Conservation (phyloP, 2,797 vertebrate species). For the Gadopsis bispinosus region DNA sequence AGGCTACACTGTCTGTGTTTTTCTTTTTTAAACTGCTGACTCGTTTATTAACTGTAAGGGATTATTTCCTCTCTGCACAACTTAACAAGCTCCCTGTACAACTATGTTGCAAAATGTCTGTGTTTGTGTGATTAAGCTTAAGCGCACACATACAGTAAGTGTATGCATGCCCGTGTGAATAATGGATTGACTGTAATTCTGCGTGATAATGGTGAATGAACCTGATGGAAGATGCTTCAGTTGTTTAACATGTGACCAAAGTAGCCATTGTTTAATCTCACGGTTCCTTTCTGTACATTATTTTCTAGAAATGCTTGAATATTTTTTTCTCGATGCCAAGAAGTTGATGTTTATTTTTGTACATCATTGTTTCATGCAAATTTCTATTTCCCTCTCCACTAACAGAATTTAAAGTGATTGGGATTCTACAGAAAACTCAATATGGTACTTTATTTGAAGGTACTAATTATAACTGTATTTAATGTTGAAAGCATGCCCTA, state of each 20-base stretch:
- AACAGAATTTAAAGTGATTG: conserved; percentile 70
- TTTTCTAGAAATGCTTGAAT: conserved; percentile 86
- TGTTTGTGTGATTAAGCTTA: conserved; percentile 63
- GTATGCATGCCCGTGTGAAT: conserved; percentile 72
- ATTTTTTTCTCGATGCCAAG: conserved; percentile 85
- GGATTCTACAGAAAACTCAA: conserved; percentile 67
- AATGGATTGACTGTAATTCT: conserved; percentile 60
- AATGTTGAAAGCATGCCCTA: conserved; percentile 83
- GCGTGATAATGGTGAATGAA: conserved; percentile 66
- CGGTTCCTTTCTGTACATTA: conserved; percentile 77
- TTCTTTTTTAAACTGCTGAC: conserved; percentile 38
- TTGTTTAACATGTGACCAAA: conserved; percentile 85
- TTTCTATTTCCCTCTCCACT: conserved; percentile 78
- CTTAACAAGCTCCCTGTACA: conserved; percentile 55
- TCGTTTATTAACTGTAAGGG: conserved; percentile 40
- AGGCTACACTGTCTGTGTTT: conserved; percentile 29
- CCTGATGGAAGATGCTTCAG: conserved; percentile 62
- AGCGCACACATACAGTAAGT: conserved; percentile 63
- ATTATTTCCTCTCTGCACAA: conserved; percentile 56
- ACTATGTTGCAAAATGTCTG: conserved; percentile 52
- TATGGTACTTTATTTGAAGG: conserved; percentile 69
- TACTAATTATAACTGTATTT: conserved; percentile 76
- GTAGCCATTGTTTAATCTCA: conserved; percentile 78
- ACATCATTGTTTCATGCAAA: conserved; percentile 82
- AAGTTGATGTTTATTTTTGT: conserved; percentile 89